Conservation (phyloP, 1,140 invertebrate species). For the Aplysia californica region DNA sequence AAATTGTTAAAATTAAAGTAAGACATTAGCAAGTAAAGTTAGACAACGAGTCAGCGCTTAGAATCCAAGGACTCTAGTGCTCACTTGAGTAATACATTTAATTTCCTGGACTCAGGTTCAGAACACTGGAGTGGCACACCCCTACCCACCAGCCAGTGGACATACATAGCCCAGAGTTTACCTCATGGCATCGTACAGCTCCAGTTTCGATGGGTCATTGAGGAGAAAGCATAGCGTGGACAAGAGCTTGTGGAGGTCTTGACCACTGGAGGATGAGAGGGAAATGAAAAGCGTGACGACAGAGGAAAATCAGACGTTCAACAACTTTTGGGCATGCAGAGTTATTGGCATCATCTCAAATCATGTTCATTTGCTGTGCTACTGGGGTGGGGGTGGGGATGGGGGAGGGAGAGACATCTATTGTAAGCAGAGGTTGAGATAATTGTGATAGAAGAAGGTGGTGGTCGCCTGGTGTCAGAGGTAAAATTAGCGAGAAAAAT, state of each 20-base stretch:
- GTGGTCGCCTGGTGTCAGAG: no score
- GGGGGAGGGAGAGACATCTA: no score
- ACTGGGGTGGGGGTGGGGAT: background rate
- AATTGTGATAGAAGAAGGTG: no score
- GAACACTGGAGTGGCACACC: no score
- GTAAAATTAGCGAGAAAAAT: no score
- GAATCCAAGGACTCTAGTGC: background rate
- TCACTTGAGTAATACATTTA: background rate
- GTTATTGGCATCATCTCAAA: background rate
- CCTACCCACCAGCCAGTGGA: no score
- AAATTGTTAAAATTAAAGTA: background rate
- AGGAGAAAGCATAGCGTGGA: conserved; percentile 46
- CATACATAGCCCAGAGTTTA: no score
- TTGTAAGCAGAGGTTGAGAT: no score
- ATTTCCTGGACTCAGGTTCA: background rate
- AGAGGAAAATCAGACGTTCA: background rate
- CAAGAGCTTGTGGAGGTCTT: conserved; percentile 50
- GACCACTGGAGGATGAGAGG: no score
- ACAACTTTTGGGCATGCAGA: no score
- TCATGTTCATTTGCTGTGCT: no score
- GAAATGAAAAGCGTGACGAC: no score
- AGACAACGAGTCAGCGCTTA: background rate
- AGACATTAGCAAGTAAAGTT: background rate
- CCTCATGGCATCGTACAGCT: conserved; percentile 61
- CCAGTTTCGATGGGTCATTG: conserved; percentile 56